These are phyloP conservation scores for Helogale parvula DNA, from an alignment of 2,113 vertebrate genomes.

Conservation along the genomic window DNA sequence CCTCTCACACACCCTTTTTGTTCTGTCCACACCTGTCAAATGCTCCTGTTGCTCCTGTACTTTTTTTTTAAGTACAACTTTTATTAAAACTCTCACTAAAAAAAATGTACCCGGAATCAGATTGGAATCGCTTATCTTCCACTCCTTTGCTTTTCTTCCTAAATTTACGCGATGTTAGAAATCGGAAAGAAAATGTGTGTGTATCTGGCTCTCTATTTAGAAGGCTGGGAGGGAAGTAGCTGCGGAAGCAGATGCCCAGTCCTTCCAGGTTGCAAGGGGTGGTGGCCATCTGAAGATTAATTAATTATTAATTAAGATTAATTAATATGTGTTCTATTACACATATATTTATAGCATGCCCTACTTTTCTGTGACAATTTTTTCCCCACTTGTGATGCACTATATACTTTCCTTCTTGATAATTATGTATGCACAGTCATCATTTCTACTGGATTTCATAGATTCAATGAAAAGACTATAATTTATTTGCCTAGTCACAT, in stretches of 20 bases:
- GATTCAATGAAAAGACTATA: background rate
- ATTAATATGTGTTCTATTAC: background rate
- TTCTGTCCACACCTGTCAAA: background rate
- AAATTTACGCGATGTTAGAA: background rate
- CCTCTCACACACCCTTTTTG: background rate
- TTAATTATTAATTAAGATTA: background rate
- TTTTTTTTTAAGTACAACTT: background rate
- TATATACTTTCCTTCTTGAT: background rate
- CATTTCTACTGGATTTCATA: background rate
- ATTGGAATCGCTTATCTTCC: background rate
- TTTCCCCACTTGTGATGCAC: background rate
- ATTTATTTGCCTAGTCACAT: background rate
- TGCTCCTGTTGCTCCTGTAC: background rate
- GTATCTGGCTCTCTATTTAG: rapidly evolving
- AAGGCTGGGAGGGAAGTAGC: background rate
- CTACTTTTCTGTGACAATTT: background rate
- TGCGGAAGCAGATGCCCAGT: rapidly evolving
- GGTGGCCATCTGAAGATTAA: background rate
- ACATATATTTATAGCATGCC: background rate
- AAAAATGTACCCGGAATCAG: background rate
- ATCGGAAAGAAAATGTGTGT: background rate
- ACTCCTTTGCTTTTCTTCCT: background rate
- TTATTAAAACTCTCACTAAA: background rate
- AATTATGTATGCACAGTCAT: background rate
- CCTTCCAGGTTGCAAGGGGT: rapidly evolving